Evolutionary conservation across 2,888 invertebrate species (phyloP), one percentile per base, ranked within the genome.

Genomic region (Drosophila hamatofila): DNA sequence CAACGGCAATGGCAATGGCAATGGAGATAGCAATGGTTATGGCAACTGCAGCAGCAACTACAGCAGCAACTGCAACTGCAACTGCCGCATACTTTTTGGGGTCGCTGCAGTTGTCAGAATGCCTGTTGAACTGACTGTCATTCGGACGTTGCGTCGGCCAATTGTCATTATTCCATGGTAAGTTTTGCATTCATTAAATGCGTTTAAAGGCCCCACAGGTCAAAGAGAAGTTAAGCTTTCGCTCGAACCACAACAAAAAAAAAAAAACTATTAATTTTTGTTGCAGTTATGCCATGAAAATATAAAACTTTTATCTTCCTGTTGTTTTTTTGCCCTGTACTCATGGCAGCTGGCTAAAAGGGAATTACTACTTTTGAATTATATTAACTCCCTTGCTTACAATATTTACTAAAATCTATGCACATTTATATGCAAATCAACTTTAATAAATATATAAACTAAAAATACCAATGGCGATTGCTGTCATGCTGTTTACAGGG

Each of bases 161-260:
- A 75, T 63, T 70, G 72, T 42, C 39, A 74, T 66, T 73, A 72
- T 73, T 46, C 70, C 42, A 72, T 61, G 74, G 74, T 72, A 71
- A 52, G 67, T 75, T 65, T 61, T 59, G 61, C 55, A 51, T 69
- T 56, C 61, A 74, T 63, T 81, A 66, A 75, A 75, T 55, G 51
- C 62, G 58, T 54, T 65, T 37, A 49, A 64, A 61, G 67, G 57
- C n/a, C 66, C 39, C 46, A 48, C 37, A 30, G 65, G 62, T 69
- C 56, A 46, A 54, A 58, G 25, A n/a, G 25, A 35, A 39, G 33
- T 7, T 23, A 18, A 44, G 35, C 8, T 48, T 21, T n/a, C 23
- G 14, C 30, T 51, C 25, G 52, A 48, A 63, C 55, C 58, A 48
- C 58, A 80, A n/a, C n/a, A 48, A 61, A 60, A 55, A 48, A 46